phyloP scores from a whole-genome alignment of 2,888 invertebrate species.

The Carterocephalus palaemon region DNA sequence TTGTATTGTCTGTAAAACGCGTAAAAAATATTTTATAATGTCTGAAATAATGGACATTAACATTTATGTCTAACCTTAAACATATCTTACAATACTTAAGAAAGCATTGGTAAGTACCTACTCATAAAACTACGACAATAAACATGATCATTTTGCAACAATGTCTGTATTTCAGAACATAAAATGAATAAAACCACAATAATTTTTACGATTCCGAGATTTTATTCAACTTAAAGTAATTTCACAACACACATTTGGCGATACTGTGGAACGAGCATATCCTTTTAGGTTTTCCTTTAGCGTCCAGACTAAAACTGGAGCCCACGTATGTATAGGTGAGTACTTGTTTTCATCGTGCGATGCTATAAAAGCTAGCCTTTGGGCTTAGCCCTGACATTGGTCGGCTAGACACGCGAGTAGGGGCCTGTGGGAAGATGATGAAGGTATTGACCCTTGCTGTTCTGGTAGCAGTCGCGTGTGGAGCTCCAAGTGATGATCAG shows the following conservation, averaged over 20 bases:
- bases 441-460: slow-evolving; percentile 41
- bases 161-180: slow-evolving; percentile 9
- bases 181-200: slow-evolving; percentile 18
- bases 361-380: slow-evolving; percentile 70
- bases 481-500: slow-evolving; percentile 30
- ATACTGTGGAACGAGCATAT: slow-evolving; percentile 50
- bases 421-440: slow-evolving; percentile 44
- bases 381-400: slow-evolving; percentile 72
- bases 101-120: no score
- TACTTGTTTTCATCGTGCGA: slow-evolving; percentile 60
- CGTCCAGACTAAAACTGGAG: slow-evolving; percentile 65
- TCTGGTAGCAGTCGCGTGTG: slow-evolving; percentile 36
- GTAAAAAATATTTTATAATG: no score
- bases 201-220: slow-evolving; percentile 13
- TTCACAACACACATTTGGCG: slow-evolving; percentile 19
- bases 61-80: slow-evolving; percentile 3
- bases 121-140: slow-evolving; percentile 13
- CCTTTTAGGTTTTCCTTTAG: slow-evolving; percentile 65
- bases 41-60: not conserved
- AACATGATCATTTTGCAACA: slow-evolving; percentile 18
- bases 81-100: slow-evolving; percentile 13
- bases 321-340: slow-evolving; percentile 59
- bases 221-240: slow-evolving; percentile 9
- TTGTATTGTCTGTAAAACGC: no score
- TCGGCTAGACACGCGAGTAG: slow-evolving; percentile 45